Evolutionary conservation across 2,797 vertebrate species (phyloP).

Genomic region (Scolopax bukidnonensis): DNA sequence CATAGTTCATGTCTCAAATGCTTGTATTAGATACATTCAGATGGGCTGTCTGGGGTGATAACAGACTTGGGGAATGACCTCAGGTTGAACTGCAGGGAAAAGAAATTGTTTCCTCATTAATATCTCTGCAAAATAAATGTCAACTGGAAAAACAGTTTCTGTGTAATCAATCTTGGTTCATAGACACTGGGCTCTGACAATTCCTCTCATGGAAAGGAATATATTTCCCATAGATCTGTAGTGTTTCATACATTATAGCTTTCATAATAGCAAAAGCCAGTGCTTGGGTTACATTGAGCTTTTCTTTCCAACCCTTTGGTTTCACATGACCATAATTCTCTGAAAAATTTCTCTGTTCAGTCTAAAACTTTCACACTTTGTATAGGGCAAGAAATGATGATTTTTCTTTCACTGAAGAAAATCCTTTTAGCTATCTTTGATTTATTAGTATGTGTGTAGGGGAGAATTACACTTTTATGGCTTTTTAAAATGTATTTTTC

Average conservation of each 20-base stretch:
- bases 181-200: slow-evolving; percentile 46
- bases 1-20: background rate
- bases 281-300: slow-evolving; percentile 43
- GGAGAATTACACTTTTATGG: slow-evolving; percentile 63
- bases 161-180: slow-evolving; percentile 53
- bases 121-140: slow-evolving; percentile 64
- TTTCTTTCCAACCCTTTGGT: slow-evolving; percentile 50
- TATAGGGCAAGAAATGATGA: slow-evolving; percentile 60
- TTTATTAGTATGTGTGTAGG: slow-evolving; percentile 61
- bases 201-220: slow-evolving; percentile 50
- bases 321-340: slow-evolving; percentile 60
- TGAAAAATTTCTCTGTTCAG: slow-evolving; percentile 29
- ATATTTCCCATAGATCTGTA: slow-evolving; percentile 64
- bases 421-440: slow-evolving; percentile 72
- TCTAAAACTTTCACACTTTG: slow-evolving; percentile 59
- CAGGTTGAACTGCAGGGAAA: slow-evolving; percentile 49
- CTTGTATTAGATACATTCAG: background rate
- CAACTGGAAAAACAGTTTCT: slow-evolving; percentile 65
- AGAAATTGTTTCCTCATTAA: slow-evolving; percentile 68
- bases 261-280: slow-evolving; percentile 55
- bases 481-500: slow-evolving; percentile 70
- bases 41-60: slow-evolving; percentile 23
- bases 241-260: slow-evolving; percentile 59
- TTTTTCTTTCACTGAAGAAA: slow-evolving; percentile 66
- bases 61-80: slow-evolving; percentile 54